Evolutionary conservation across 2,888 invertebrate species (phyloP).

Genomic region (Lottia scabra): DNA sequence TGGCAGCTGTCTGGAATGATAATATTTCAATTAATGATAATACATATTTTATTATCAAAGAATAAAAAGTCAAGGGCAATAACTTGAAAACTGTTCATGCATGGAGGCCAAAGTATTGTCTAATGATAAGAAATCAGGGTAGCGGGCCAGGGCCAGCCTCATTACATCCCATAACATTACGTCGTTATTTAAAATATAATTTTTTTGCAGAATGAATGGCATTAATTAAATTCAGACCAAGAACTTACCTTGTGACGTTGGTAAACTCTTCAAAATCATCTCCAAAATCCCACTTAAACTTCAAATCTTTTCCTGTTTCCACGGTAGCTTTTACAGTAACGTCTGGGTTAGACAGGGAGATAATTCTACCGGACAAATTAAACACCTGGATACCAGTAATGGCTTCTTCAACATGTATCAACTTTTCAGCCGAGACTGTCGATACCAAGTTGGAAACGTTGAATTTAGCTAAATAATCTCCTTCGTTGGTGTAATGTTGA

Average conservation of each 20-base stretch:
- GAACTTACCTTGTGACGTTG: conserved; percentile 21
- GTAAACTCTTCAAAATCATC: conserved; percentile 21
- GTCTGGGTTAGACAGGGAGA: conserved; percentile 30
- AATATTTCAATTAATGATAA: no score
- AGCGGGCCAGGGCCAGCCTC: no score
- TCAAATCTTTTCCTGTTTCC: conserved; percentile 49
- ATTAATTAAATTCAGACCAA: background rate
- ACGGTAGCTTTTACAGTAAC: conserved; percentile 50
- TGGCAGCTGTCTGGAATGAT: no score
- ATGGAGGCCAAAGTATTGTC: no score
- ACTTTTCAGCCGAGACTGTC: conserved; percentile 22
- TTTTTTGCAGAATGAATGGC: no score
- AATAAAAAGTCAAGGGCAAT: no score
- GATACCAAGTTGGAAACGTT: conserved; percentile 51
- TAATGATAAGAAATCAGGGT: no score
- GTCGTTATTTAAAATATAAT: no score
- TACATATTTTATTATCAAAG: no score
- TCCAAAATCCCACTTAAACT: conserved; percentile 55
- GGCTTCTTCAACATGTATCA: conserved; percentile 41
- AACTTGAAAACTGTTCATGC: no score
- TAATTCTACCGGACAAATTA: conserved; percentile 35
- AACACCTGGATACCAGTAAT: conserved; percentile 42
- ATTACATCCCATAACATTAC: no score
- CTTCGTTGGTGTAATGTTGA: conserved; percentile 38
- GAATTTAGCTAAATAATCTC: conserved; percentile 48